Percentiles rank a stretch among this genome's conserved stretches.
Evolutionary conservation across 1,140 invertebrate species (phyloP).

Genomic region (Drosophila willistoni): DNA sequence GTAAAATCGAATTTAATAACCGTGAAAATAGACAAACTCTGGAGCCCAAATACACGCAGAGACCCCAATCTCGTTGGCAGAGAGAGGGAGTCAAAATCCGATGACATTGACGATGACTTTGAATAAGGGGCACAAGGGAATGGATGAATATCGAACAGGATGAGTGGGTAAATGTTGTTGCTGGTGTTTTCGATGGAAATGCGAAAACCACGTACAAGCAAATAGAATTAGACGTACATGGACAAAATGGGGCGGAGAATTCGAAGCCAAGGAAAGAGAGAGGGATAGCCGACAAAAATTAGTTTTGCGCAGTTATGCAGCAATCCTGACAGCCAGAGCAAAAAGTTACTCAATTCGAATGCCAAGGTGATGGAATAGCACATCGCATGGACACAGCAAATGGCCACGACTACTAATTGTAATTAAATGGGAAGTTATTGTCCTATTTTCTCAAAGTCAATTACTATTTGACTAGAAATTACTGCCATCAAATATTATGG

Average conservation of each 20-base stretch:
- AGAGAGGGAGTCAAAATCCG: background rate
- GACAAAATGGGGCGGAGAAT: background rate
- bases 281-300: slow-evolving; percentile 41
- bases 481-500: no score
- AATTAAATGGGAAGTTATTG: no score
- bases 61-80: background rate
- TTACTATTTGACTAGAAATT: no score
- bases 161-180: background rate
- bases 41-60: background rate
- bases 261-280: background rate
- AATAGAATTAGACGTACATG: slow-evolving; percentile 62
- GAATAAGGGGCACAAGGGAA: slow-evolving; percentile 1
- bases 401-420: no score
- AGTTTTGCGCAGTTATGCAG: slow-evolving; percentile 62
- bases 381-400: no score
- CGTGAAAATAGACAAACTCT: slow-evolving; percentile 26
- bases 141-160: background rate
- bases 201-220: slow-evolving; percentile 23
- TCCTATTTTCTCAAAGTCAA: no score
- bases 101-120: background rate
- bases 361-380: no score
- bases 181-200: background rate
- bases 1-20: slow-evolving; percentile 45
- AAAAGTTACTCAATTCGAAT: slow-evolving; percentile 1
- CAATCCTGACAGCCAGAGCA: background rate